Conservation (phyloP, 2,113 vertebrate species). For the Dinomys branickii region DNA sequence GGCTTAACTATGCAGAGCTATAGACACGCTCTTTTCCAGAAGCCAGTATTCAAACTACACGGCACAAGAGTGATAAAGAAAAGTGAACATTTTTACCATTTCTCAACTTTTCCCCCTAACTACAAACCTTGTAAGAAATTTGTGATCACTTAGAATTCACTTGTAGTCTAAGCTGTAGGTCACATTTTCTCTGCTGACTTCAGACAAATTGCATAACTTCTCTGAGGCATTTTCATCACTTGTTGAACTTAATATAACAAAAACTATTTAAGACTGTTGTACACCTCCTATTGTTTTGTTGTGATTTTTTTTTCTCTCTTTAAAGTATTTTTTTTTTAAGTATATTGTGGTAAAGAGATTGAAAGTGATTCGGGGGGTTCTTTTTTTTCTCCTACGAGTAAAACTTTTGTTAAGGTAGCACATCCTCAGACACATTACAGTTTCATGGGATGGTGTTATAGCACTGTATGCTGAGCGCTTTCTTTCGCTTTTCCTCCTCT, state of each 20-base stretch:
- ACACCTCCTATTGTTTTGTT: too few relatives aligned
- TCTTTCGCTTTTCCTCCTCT: neutral
- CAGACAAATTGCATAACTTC: neutral
- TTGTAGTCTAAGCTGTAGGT: neutral
- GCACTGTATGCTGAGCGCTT: fast-evolving
- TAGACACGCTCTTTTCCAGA: neutral
- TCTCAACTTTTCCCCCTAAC: fast-evolving
- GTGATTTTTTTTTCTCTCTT: too few relatives aligned
- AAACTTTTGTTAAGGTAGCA: neutral
- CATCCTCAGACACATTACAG: neutral
- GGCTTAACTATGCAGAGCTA: neutral
- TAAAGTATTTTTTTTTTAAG: too few relatives aligned
- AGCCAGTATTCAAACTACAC: neutral
- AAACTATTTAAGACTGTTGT: neutral
- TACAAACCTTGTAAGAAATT: neutral
- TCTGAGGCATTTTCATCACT: neutral
- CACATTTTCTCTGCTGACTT: neutral
- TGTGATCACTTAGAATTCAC: neutral
- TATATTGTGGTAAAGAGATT: neutral
- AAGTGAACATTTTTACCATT: neutral
- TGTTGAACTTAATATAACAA: neutral
- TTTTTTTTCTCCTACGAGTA: neutral
- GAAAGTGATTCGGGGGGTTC: neutral
- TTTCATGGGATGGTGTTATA: neutral
- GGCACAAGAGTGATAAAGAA: neutral